Conservation (phyloP, 2,113 vertebrate genomes). For the Crypturellus undulatus region DNA sequence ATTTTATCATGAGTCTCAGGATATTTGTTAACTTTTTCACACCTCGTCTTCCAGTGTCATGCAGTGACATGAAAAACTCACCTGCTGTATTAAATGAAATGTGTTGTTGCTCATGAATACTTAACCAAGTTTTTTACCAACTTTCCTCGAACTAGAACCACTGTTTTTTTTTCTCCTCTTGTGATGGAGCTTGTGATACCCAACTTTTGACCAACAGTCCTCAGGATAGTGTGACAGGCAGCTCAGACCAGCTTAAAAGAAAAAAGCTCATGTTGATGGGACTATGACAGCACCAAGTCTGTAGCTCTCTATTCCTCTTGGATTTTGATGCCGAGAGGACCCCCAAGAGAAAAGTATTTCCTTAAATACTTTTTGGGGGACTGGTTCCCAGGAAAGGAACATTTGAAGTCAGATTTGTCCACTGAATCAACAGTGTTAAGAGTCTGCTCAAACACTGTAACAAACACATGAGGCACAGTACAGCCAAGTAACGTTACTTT, state of each 20-base stretch:
- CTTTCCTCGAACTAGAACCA: slow-evolving; percentile 42
- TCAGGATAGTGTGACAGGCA: slow-evolving; percentile 50
- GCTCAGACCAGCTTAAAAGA: slow-evolving; percentile 46
- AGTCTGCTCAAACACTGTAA: not conserved
- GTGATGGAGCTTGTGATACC: slow-evolving; percentile 22
- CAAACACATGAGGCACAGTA: slow-evolving; percentile 17
- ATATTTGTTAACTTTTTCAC: not conserved
- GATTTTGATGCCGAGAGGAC: slow-evolving; percentile 39
- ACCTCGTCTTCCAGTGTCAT: not conserved
- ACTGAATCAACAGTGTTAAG: slow-evolving; percentile 33
- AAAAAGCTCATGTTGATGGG: slow-evolving; percentile 22
- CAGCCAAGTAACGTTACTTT: slow-evolving; percentile 57
- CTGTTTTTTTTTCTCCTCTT: slow-evolving; percentile 4
- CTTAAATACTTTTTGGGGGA: not conserved
- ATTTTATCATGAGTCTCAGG: not conserved
- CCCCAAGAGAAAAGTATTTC: slow-evolving; percentile 32
- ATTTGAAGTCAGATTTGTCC: slow-evolving; percentile 40
- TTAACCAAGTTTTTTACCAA: slow-evolving; percentile 51
- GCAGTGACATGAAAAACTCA: not conserved
- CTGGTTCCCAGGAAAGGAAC: slow-evolving; percentile 24
- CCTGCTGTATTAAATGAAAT: not conserved
- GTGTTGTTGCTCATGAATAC: slow-evolving; percentile 23
- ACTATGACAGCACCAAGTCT: slow-evolving; percentile 61
- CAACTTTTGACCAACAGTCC: slow-evolving; percentile 22
- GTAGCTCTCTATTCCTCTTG: slow-evolving; percentile 10